A percentile compares a stretch with the other conserved stretches of the same genome.
Evolutionary conservation across 2,888 invertebrate genomes (phyloP).

Genomic region (Oeneis ivallda): DNA sequence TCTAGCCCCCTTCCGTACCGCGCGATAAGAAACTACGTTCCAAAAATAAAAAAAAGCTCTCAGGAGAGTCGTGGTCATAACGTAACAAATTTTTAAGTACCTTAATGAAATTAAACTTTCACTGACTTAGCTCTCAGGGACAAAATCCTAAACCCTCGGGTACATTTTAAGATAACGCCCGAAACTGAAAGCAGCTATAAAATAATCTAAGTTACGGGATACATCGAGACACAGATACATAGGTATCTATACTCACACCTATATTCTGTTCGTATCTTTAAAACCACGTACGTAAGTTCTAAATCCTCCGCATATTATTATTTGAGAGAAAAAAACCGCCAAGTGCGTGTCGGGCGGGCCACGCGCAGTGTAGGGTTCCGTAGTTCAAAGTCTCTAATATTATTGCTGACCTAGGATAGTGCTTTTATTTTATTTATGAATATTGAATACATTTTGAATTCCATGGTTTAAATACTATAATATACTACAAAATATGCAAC

Average conservation of each 20-base stretch:
- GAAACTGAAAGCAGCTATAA: slow-evolving; percentile 11
- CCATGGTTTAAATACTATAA: too few species aligned
- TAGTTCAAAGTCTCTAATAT: too few species aligned
- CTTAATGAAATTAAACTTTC: background rate
- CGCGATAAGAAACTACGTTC: too few species aligned
- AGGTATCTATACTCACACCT: background rate
- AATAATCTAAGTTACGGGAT: slow-evolving; percentile 11
- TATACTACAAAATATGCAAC: too few species aligned
- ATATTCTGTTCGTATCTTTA: background rate
- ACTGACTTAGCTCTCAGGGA: background rate
- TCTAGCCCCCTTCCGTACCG: too few species aligned
- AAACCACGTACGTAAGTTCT: slow-evolving; percentile 1
- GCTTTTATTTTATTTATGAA: too few species aligned
- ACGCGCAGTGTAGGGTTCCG: too few species aligned
- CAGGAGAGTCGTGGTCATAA: too few species aligned
- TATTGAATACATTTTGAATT: too few species aligned
- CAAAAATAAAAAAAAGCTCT: too few species aligned
- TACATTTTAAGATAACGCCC: slow-evolving; percentile 5
- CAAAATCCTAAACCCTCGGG: slow-evolving; percentile 4
- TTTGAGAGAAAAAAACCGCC: background rate
- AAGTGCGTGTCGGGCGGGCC: too few species aligned
- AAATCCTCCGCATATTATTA: background rate
- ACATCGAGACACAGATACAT: background rate
- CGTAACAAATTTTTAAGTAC: background rate
- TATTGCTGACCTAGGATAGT: too few species aligned